Conservation (phyloP, 1,140 invertebrate genomes). For the Macrocentrus cingulum region DNA sequence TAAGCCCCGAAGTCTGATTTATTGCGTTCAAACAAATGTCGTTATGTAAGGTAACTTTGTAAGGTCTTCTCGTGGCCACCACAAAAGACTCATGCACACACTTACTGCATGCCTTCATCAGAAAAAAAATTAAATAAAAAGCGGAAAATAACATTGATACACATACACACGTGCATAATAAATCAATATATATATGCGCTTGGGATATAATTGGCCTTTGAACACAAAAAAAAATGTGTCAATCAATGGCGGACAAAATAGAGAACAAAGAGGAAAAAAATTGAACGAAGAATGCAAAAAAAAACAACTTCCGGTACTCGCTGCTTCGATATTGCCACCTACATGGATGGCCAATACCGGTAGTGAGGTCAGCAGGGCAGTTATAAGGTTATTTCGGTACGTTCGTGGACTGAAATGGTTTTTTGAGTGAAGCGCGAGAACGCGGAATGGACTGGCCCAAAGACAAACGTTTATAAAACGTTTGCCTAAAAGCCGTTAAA, state of each 20-base stretch:
- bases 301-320: constrained; percentile 25
- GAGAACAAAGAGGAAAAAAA: constrained; percentile 11
- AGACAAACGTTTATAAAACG: too few species aligned
- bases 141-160: too few species aligned
- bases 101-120: too few species aligned
- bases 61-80: constrained; percentile 34
- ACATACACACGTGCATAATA: too few species aligned
- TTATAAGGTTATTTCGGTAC: constrained; percentile 33
- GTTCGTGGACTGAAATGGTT: constrained; percentile 31
- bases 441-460: background rate
- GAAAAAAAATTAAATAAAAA: too few species aligned
- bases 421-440: constrained; percentile 22
- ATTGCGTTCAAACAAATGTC: constrained; percentile 9
- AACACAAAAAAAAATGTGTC: too few species aligned
- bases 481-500: too few species aligned
- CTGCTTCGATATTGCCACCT: constrained; percentile 25
- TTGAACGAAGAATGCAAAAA: constrained; percentile 5
- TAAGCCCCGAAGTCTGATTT: constrained; percentile 13
- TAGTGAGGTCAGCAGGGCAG: constrained; percentile 29
- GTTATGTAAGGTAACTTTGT: constrained; percentile 36
- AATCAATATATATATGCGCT: too few species aligned
- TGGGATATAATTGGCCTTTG: too few species aligned
- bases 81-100: too few species aligned
- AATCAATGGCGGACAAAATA: background rate
- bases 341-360: constrained; percentile 23